These are phyloP conservation scores for Damaliscus lunatus DNA, from an alignment of 2,113 vertebrate species.

Conservation along the genomic window DNA sequence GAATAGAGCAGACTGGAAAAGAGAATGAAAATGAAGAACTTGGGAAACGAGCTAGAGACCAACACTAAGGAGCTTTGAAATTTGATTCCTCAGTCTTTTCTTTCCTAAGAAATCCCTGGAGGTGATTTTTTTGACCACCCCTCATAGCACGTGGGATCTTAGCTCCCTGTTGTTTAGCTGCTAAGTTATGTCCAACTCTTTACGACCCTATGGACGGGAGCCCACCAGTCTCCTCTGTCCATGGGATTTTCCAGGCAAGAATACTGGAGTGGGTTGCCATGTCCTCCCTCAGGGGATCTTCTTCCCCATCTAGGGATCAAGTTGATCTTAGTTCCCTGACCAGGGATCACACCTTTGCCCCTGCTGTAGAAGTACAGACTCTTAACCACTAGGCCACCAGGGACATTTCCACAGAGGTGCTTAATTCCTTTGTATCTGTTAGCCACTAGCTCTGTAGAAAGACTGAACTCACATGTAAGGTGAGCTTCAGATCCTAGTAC, in stretches of 20 bases:
- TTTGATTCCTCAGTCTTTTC: neutral
- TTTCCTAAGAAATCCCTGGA: neutral
- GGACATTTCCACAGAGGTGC: neutral
- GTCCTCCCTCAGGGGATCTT: neutral
- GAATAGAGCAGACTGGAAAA: neutral
- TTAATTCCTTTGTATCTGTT: neutral
- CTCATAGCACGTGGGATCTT: neutral
- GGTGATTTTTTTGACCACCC: neutral
- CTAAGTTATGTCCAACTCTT: neutral
- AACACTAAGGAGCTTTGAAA: neutral
- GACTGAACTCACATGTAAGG: neutral
- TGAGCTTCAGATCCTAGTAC: neutral
- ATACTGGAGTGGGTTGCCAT: neutral
- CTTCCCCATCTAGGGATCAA: neutral
- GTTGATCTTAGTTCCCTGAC: neutral
- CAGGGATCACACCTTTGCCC: neutral
- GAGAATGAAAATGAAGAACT: neutral
- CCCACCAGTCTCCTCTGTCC: neutral
- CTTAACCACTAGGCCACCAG: neutral
- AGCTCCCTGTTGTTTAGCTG: neutral
- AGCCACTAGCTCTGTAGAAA: neutral
- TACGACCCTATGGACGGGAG: rapidly evolving
- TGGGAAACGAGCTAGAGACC: neutral
- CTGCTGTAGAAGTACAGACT: neutral
- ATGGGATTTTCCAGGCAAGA: neutral